Evolutionary conservation across 2,888 invertebrate genomes (phyloP).

Genomic region (Cyclophora punctaria): DNA sequence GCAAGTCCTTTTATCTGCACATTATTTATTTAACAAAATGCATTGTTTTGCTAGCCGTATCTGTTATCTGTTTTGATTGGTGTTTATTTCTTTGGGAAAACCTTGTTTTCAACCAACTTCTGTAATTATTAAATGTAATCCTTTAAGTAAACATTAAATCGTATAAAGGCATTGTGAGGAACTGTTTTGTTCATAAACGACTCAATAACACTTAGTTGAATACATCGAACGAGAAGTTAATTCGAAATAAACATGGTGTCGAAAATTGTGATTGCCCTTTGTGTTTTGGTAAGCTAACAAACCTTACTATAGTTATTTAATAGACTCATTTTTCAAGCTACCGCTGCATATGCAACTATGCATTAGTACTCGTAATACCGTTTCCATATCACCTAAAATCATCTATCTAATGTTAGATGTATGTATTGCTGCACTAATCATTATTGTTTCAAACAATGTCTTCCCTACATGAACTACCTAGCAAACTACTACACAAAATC

Average conservation of each 20-base stretch:
- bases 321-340: too few relatives aligned
- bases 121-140: conserved; percentile 33
- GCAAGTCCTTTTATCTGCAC: too few relatives aligned
- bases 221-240: conserved; percentile 4
- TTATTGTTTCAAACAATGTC: not conserved
- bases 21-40: too few relatives aligned
- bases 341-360: too few relatives aligned
- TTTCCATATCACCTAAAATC: too few relatives aligned
- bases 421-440: not conserved
- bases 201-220: conserved; percentile 20
- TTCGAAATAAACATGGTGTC: conserved; percentile 43
- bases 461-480: too few relatives aligned
- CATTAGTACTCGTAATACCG: too few relatives aligned
- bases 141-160: conserved; percentile 34
- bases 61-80: conserved; percentile 43
- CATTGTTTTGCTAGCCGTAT: conserved; percentile 21
- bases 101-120: conserved; percentile 31
- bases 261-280: conserved; percentile 45
- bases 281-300: conserved; percentile 44
- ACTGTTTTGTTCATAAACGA: conserved; percentile 27
- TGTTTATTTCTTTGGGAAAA: conserved; percentile 49
- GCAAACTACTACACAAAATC: too few relatives aligned
- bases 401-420: too few relatives aligned
- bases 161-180: conserved; percentile 44
- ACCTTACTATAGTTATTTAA: too few relatives aligned